Evolutionary conservation across 1,140 invertebrate genomes (phyloP).

Genomic region (Odontomachus brunneus): DNA sequence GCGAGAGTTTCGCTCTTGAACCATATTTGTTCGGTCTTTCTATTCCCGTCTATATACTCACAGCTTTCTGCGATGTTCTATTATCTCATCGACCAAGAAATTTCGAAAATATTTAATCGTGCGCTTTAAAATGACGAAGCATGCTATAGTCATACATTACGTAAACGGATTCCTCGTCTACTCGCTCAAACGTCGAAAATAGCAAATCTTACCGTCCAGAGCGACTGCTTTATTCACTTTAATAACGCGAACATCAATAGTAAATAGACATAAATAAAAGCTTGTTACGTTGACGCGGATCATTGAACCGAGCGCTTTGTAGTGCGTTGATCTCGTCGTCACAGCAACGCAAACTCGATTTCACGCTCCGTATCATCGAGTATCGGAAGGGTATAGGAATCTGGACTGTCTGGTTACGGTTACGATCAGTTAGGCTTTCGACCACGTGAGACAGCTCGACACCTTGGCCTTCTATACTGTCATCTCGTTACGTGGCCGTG

Average conservation of each 20-base stretch:
- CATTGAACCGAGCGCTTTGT: conserved; percentile 74
- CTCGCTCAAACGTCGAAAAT: neutral
- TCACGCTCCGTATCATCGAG: conserved; percentile 76
- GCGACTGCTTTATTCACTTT: conserved; percentile 26
- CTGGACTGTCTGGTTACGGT: conserved; percentile 74
- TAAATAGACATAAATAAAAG: conserved; percentile 64
- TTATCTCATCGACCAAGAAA: neutral
- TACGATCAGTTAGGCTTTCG: conserved; percentile 72
- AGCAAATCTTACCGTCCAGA: neutral
- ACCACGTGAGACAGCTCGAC: conserved; percentile 71
- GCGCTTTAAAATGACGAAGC: neutral
- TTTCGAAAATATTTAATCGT: neutral
- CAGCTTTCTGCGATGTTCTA: neutral
- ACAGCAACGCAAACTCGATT: conserved; percentile 77
- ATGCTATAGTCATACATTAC: neutral
- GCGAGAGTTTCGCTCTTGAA: neutral
- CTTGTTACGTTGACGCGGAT: conserved; percentile 67
- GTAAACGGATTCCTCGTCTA: neutral
- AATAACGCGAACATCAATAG: conserved; percentile 6
- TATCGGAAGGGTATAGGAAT: conserved; percentile 76
- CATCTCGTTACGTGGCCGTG: conserved; percentile 62
- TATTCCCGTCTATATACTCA: conserved; percentile 12
- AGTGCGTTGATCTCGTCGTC: conserved; percentile 75
- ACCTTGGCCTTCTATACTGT: conserved; percentile 70
- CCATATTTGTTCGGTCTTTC: conserved; percentile 1